These are phyloP conservation scores for Thalpophila matura DNA, from an alignment of 2,888 invertebrate species.

Conservation along the genomic window DNA sequence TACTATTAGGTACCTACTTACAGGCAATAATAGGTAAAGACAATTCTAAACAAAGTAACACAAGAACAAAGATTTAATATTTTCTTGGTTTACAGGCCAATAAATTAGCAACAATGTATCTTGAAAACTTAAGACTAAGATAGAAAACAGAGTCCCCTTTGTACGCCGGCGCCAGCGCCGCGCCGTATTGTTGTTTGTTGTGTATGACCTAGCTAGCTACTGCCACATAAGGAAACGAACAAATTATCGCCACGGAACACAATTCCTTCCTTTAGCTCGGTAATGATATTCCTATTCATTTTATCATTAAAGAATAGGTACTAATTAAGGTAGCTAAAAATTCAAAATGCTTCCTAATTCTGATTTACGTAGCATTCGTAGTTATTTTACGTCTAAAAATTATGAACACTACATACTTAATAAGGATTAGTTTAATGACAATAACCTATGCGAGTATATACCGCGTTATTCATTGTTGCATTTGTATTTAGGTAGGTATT, in stretches of 20 bases:
- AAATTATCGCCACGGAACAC: constrained; percentile 11
- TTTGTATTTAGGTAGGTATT: no score
- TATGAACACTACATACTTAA: neutral
- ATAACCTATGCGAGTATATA: neutral
- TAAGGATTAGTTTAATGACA: neutral
- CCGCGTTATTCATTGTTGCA: no score
- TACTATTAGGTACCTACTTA: no score
- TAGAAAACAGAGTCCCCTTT: constrained; percentile 63
- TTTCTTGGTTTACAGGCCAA: constrained; percentile 51
- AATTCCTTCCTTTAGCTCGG: constrained; percentile 28
- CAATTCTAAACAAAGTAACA: constrained; percentile 45
- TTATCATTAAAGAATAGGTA: neutral
- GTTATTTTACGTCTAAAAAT: neutral
- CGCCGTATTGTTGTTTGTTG: constrained; percentile 65
- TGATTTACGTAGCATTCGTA: neutral
- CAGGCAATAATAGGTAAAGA: constrained; percentile 15
- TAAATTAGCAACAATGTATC: constrained; percentile 69
- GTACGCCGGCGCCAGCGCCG: constrained; percentile 61
- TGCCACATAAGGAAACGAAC: constrained; percentile 49
- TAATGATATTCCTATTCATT: constrained; percentile 9
- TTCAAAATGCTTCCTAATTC: neutral
- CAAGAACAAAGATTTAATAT: constrained; percentile 60
- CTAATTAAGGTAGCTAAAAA: neutral
- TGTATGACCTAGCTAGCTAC: constrained; percentile 44
- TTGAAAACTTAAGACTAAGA: constrained; percentile 64